Percentiles rank a stretch among this genome's conserved stretches.
Evolutionary conservation across 2,113 vertebrate genomes (phyloP).

Genomic region (Accipiter cooperii): DNA sequence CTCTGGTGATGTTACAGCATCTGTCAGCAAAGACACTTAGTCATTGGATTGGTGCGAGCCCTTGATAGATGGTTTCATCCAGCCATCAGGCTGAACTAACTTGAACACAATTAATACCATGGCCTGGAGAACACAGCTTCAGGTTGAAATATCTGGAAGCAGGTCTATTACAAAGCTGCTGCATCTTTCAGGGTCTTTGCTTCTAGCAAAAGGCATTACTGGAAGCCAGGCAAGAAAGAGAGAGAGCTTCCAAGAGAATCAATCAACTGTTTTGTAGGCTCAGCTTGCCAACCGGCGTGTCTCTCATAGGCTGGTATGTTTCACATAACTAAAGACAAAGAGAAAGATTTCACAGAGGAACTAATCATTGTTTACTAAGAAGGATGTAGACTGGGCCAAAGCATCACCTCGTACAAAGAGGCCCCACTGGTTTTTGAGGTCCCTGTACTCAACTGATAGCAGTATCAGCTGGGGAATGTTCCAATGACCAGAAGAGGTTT

Average conservation of each 20-base stretch:
- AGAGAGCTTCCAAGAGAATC: neutral
- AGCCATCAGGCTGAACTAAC: neutral
- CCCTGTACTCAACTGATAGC: too few relatives aligned
- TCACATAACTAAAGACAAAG: neutral
- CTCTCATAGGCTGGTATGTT: neutral
- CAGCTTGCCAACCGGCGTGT: neutral
- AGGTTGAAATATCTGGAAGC: neutral
- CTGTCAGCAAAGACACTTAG: neutral
- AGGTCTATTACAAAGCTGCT: neutral
- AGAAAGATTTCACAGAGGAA: neutral
- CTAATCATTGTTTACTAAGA: neutral
- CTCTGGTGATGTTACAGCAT: neutral
- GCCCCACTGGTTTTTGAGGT: neutral
- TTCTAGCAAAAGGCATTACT: neutral
- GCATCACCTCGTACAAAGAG: neutral
- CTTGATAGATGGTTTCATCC: neutral
- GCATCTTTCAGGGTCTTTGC: neutral
- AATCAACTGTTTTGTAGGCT: neutral
- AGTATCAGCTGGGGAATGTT: neutral
- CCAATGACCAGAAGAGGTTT: neutral
- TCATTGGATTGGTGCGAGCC: neutral
- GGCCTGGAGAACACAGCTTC: neutral
- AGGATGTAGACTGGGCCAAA: neutral
- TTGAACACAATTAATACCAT: neutral
- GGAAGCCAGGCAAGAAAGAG: neutral